Percentiles rank a stretch among this genome's conserved stretches.
Conservation (phyloP, 2,888 invertebrate genomes). For the Oxystoma pomonae region DNA sequence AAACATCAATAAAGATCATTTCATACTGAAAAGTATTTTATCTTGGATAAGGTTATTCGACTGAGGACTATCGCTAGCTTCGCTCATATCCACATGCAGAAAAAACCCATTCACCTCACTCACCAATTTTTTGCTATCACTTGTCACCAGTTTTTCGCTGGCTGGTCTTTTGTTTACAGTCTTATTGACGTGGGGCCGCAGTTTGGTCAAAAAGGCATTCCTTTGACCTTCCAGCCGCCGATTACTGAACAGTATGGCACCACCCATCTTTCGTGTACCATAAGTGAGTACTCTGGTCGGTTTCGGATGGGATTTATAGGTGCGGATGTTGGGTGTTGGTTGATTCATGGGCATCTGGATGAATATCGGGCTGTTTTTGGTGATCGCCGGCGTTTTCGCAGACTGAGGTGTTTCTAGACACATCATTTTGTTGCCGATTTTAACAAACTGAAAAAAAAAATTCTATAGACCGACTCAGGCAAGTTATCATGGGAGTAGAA, state of each 20-base stretch:
- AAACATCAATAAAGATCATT: conserved; percentile 29
- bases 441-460: conserved; percentile 38
- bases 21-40: conserved; percentile 40
- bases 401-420: conserved; percentile 37
- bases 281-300: conserved; percentile 57
- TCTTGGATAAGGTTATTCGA: conserved; percentile 37
- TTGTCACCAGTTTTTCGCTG: conserved; percentile 35
- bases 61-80: conserved; percentile 36
- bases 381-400: conserved; percentile 32
- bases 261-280: conserved; percentile 56
- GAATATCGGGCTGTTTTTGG: conserved; percentile 35
- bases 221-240: conserved; percentile 42
- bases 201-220: conserved; percentile 41
- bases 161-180: conserved; percentile 36
- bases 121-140: conserved; percentile 39
- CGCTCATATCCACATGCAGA: conserved; percentile 40
- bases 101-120: conserved; percentile 41
- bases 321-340: conserved; percentile 32
- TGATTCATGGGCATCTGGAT: conserved; percentile 37
- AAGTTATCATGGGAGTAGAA: no score
- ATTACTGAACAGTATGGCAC: conserved; percentile 53
- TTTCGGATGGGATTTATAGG: conserved; percentile 56
- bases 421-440: conserved; percentile 37
- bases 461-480: no score
- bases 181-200: conserved; percentile 33